Conservation (phyloP, 2,797 vertebrate genomes). For the Nasua narica region DNA sequence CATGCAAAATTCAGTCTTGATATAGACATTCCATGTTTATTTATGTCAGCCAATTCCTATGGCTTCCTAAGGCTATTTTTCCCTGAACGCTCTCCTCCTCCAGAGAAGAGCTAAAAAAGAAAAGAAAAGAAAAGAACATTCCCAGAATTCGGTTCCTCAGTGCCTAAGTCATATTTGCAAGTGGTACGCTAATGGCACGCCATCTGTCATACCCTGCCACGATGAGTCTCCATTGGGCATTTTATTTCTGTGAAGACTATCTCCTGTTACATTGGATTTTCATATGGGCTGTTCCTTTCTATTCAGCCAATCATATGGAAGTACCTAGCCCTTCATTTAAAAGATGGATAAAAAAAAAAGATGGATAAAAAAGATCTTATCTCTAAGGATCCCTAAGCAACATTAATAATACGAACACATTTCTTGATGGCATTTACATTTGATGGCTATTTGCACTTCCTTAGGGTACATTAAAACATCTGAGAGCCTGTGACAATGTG, state of each 20-base stretch:
- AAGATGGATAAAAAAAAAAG: neutral
- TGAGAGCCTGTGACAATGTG: neutral
- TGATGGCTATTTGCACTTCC: neutral
- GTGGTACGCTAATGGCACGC: neutral
- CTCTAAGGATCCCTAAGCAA: neutral
- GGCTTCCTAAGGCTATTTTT: neutral
- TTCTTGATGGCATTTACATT: neutral
- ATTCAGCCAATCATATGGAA: constrained; percentile 68
- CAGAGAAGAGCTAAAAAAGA: neutral
- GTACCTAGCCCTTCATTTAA: neutral
- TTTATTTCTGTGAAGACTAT: constrained; percentile 57
- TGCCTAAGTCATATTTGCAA: neutral
- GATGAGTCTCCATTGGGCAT: neutral
- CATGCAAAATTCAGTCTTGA: neutral
- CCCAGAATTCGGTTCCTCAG: neutral
- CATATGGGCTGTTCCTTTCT: constrained; percentile 33
- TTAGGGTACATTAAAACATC: neutral
- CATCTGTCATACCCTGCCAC: constrained; percentile 26
- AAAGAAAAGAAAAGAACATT: neutral
- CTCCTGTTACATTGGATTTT: constrained; percentile 63
- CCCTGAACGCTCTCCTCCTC: neutral
- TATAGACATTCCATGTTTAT: neutral
- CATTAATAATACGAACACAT: neutral
- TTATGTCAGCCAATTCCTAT: neutral
- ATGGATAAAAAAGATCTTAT: neutral